These are phyloP conservation scores for Calidris pugnax DNA, from an alignment of 2,113 vertebrate genomes.

Conservation along the genomic window DNA sequence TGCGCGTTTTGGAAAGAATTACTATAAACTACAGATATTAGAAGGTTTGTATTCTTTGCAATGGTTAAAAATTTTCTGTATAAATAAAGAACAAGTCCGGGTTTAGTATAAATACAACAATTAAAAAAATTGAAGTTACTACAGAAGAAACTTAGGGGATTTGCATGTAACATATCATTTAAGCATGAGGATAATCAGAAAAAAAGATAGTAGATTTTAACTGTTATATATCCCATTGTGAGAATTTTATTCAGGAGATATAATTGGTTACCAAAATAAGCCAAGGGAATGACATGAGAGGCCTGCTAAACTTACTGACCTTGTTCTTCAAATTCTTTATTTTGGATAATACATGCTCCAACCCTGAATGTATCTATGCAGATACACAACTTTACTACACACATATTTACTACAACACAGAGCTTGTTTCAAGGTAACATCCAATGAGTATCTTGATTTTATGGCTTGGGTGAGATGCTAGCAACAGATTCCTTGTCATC, in stretches of 20 bases:
- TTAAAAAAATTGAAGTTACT: slow-evolving; percentile 1
- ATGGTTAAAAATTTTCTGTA: slow-evolving; percentile 69
- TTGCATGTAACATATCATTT: slow-evolving; percentile 81
- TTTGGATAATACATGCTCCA: not conserved
- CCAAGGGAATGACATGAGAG: not conserved
- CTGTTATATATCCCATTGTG: not conserved
- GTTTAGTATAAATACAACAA: slow-evolving; percentile 26
- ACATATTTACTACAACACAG: no score
- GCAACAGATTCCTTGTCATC: not conserved
- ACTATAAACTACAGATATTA: slow-evolving; percentile 65
- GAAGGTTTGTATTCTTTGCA: slow-evolving; percentile 78
- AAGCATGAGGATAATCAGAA: slow-evolving; percentile 84
- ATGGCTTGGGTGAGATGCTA: not conserved
- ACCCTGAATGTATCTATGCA: not conserved
- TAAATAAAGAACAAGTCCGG: slow-evolving; percentile 45
- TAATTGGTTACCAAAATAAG: not conserved
- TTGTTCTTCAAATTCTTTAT: not conserved
- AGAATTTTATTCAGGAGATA: slow-evolving; percentile 37
- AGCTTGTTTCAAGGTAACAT: not conserved
- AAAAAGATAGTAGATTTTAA: slow-evolving; percentile 24
- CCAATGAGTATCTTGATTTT: not conserved
- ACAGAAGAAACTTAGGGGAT: not conserved
- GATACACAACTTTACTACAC: not conserved
- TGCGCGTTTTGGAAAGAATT: slow-evolving; percentile 65
- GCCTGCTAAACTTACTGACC: not conserved